Percentiles rank a stretch among this genome's conserved stretches.
Conservation (phyloP, 2,797 vertebrate genomes). For the Poecilia velifera region DNA sequence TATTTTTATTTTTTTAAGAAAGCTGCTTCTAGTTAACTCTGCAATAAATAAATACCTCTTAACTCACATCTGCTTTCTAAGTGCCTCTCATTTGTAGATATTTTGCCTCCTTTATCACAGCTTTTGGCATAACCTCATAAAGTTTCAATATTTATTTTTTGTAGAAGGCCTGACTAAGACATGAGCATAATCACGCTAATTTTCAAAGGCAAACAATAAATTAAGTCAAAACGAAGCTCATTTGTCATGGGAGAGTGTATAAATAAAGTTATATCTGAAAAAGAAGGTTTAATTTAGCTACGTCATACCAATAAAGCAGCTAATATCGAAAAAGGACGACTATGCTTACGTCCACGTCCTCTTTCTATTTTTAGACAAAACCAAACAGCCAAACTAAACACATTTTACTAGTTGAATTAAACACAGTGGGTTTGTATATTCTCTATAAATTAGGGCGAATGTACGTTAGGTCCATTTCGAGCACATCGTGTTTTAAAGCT, state of each 20-base stretch:
- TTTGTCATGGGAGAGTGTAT: background rate
- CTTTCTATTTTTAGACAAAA: background rate
- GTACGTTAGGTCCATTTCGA: background rate
- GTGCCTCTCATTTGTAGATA: background rate
- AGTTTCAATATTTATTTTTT: background rate
- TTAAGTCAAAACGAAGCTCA: background rate
- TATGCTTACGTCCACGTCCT: background rate
- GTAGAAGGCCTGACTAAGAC: background rate
- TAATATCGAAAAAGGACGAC: background rate
- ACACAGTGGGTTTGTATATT: background rate
- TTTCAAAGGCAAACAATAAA: background rate
- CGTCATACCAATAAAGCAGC: background rate
- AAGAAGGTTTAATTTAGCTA: background rate
- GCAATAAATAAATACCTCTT: background rate
- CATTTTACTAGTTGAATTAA: background rate
- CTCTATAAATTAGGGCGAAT: too few species aligned
- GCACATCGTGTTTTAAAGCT: background rate
- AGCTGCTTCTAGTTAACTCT: background rate
- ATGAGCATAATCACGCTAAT: background rate
- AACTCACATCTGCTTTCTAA: background rate
- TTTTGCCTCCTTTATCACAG: background rate
- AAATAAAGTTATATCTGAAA: background rate
- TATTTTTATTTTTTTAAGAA: background rate
- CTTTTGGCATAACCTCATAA: too few species aligned
- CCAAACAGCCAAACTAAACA: background rate